Percentiles rank a stretch among this genome's conserved stretches.
Evolutionary conservation across 2,113 vertebrate species (phyloP).

Genomic region (Mus spicilegus): DNA sequence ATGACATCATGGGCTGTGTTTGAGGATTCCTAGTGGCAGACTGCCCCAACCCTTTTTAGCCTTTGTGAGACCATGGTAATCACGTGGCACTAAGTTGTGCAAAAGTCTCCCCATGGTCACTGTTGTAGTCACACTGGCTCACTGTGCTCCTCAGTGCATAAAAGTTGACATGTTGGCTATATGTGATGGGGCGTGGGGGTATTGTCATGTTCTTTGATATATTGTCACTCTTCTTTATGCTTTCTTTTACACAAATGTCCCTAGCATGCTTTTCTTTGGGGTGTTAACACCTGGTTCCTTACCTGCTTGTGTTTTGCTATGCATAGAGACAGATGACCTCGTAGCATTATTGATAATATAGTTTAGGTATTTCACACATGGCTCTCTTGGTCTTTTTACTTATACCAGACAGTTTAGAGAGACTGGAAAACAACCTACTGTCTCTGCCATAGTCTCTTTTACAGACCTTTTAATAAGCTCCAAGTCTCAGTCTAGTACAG

Average conservation of each 20-base stretch:
- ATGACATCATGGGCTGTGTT: accelerated
- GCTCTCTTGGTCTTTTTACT: not conserved
- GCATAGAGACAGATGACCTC: too few species aligned
- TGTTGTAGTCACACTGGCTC: not conserved
- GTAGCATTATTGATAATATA: not conserved
- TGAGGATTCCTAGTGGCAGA: not conserved
- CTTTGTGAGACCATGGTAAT: not conserved
- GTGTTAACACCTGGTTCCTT: not conserved
- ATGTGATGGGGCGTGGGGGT: accelerated
- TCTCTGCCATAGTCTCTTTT: not conserved
- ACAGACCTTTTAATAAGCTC: not conserved
- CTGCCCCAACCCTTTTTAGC: not conserved
- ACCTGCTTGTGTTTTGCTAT: not conserved
- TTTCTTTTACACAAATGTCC: too few species aligned
- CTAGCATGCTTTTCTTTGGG: accelerated
- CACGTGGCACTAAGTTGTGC: not conserved
- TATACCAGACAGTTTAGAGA: not conserved
- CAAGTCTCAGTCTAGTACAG: not conserved
- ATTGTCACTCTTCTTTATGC: accelerated
- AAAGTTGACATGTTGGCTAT: not conserved
- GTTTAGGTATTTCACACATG: not conserved
- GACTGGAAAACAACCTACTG: not conserved
- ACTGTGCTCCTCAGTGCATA: not conserved
- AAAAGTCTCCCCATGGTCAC: not conserved
- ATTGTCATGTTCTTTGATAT: not conserved